phyloP scores from a whole-genome alignment of 37 sponge, comb jelly and placozoan species.

The Halichondria panicea region DNA sequence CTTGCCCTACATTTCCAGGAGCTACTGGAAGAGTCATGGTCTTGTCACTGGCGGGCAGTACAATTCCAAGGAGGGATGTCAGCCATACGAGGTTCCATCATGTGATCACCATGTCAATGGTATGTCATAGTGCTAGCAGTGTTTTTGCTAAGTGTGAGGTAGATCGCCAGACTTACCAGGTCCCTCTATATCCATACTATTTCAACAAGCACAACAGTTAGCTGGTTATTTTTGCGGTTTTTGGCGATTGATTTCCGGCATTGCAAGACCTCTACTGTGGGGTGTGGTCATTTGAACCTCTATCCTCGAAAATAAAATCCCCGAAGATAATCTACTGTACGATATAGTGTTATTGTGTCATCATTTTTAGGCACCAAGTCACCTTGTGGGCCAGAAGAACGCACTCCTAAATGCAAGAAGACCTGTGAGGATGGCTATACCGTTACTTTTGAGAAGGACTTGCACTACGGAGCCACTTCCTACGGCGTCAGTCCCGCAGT shows the following conservation, averaged over 20 bases:
- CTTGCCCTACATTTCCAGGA: slow-evolving; percentile 37
- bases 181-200: too few species aligned
- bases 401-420: slow-evolving; percentile 72
- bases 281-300: too few species aligned
- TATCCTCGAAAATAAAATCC: too few species aligned
- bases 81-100: slow-evolving; percentile 81
- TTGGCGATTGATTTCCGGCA: too few species aligned
- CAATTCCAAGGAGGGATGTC: slow-evolving; percentile 63
- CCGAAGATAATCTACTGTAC: neutral
- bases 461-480: slow-evolving; percentile 71
- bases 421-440: slow-evolving; percentile 73
- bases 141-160: too few species aligned
- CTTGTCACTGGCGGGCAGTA: slow-evolving; percentile 96
- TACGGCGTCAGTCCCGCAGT: slow-evolving; percentile 49
- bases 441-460: slow-evolving; percentile 55
- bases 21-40: slow-evolving; percentile 71
- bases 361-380: slow-evolving; percentile 5
- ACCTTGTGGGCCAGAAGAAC: slow-evolving; percentile 32
- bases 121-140: slow-evolving; percentile 13
- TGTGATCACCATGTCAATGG: slow-evolving; percentile 93
- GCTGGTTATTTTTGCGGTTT: too few species aligned
- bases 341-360: neutral
- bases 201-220: too few species aligned
- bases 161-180: too few species aligned
- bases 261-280: too few species aligned